Evolutionary conservation across 2,888 invertebrate genomes (phyloP).

Genomic region (Brenthis hecate): DNA sequence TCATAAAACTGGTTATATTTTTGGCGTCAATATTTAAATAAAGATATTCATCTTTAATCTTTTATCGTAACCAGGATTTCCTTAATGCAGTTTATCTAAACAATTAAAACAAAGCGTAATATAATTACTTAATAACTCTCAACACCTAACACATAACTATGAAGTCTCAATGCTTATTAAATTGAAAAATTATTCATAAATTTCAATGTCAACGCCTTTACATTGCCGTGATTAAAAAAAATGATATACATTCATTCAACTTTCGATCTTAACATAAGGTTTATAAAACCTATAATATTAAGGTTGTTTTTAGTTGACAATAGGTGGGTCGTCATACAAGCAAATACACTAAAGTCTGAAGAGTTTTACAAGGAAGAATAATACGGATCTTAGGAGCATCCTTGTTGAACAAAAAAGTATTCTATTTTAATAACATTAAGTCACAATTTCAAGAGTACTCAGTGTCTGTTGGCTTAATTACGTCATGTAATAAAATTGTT

Average conservation of each 20-base stretch:
- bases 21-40: background rate
- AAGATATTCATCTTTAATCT: constrained; percentile 2
- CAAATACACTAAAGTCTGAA: constrained; percentile 42
- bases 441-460: background rate
- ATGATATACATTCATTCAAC: constrained; percentile 27
- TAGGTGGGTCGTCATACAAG: constrained; percentile 28
- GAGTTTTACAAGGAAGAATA: constrained; percentile 41
- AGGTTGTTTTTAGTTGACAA: constrained; percentile 27
- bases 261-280: constrained; percentile 29
- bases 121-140: constrained; percentile 29
- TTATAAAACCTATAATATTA: constrained; percentile 26
- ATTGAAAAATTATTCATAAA: constrained; percentile 44
- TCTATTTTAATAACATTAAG: constrained; percentile 12
- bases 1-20: background rate
- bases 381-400: constrained; percentile 38
- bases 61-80: constrained; percentile 39
- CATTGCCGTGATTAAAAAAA: constrained; percentile 24
- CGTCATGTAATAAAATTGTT: background rate
- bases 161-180: constrained; percentile 33
- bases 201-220: constrained; percentile 46
- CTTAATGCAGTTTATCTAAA: constrained; percentile 27
- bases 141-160: constrained; percentile 27
- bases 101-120: constrained; percentile 24
- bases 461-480: background rate
- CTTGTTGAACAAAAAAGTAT: constrained; percentile 34